Evolutionary conservation across 2,113 vertebrate genomes (phyloP).

Genomic region (Larimichthys polyactis): DNA sequence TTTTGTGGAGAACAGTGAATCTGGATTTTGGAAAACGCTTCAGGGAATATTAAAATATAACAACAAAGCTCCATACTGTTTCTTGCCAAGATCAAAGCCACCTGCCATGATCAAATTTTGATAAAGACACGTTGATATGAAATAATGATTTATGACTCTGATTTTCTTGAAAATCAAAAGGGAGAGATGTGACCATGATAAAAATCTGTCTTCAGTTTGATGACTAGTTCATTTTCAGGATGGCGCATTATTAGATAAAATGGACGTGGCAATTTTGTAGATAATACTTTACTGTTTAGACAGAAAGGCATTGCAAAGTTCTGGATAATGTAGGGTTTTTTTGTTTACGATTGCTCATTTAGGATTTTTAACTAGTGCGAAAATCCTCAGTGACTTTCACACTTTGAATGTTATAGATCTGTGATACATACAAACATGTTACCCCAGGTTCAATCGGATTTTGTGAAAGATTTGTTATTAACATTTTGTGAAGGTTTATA

Average conservation of each 20-base stretch:
- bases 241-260: conserved; percentile 24
- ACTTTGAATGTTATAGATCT: not conserved
- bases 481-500: too few relatives aligned
- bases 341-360: not conserved
- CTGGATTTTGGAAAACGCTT: not conserved
- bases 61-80: conserved; percentile 8
- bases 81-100: conserved; percentile 43
- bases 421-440: not conserved
- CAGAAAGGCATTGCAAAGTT: not conserved
- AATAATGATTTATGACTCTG: conserved; percentile 34
- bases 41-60: conserved; percentile 12
- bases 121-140: conserved; percentile 20
- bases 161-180: conserved; percentile 28
- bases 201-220: conserved; percentile 28
- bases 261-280: not conserved
- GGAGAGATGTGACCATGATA: not conserved
- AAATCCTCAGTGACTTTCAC: not conserved
- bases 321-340: not conserved
- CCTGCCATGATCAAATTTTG: conserved; percentile 11
- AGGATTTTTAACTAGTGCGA: too few relatives aligned
- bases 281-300: not conserved
- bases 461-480: too few relatives aligned
- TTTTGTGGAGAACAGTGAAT: not conserved
- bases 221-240: conserved; percentile 16
- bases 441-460: not conserved